Percentiles rank a stretch among this genome's conserved stretches.
phyloP scores from a whole-genome alignment of 2,113 vertebrate genomes.

The Tor tambroides region DNA sequence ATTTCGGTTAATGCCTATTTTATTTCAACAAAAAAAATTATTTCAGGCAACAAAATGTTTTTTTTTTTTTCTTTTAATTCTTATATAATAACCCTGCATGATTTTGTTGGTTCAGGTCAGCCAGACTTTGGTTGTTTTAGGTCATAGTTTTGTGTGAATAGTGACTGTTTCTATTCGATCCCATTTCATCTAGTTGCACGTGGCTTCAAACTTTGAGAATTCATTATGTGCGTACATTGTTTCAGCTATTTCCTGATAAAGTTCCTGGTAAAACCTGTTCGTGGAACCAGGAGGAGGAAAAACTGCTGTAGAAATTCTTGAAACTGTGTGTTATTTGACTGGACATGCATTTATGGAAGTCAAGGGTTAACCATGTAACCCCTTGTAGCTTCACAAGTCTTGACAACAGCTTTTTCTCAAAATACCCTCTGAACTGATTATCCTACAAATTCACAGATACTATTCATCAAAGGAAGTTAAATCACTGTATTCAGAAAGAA shows the following conservation, averaged over 20 bases:
- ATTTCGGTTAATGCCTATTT: too few species aligned
- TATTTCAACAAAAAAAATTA: too few species aligned
- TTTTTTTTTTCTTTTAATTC: too few species aligned
- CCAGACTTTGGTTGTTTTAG: background rate
- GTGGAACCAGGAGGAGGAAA: background rate
- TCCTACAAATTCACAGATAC: too few species aligned
- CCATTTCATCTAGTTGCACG: background rate
- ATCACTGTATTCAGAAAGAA: background rate
- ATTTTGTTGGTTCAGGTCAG: background rate
- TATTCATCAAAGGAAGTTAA: background rate
- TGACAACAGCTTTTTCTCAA: background rate
- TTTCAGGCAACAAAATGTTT: too few species aligned
- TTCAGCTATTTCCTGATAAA: background rate
- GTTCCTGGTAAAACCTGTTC: background rate
- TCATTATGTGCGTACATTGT: background rate
- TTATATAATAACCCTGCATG: background rate
- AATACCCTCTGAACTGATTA: background rate
- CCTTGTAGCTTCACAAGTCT: background rate
- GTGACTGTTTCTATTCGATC: background rate
- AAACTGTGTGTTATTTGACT: background rate
- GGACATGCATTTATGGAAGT: background rate
- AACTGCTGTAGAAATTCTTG: background rate
- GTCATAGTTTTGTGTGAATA: background rate
- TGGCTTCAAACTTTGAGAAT: background rate
- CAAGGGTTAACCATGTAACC: background rate